Evolutionary conservation across 1,140 invertebrate genomes (phyloP), one percentile per base, ranked within the genome.

Genomic region (Microplitis demolitor): DNA sequence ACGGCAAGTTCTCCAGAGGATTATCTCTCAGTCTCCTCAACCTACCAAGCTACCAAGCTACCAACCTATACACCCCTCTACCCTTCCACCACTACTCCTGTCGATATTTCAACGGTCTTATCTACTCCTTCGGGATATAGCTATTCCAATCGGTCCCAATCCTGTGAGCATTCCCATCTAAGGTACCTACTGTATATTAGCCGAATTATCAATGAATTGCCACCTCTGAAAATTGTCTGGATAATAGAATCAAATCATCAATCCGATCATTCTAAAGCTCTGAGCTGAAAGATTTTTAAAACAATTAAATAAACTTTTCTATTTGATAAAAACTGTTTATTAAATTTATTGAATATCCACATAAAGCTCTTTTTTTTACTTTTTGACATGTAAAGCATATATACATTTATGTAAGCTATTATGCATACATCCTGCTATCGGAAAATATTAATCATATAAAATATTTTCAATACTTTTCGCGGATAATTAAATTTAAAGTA

Each of bases 51-150:
- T 9, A 45, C 39, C 39, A 9, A 45, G 24, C 24, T 45, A 45
- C 39, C 6, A 45, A 45, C 6, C 4, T 45, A 45, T 5, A 45
- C 5, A 45, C 11, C 6, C 11, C 6, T 45, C 6, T 45, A 83
- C 80, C 82, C 80, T 83, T 82, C 80, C 82, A 76, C 74, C 24
- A 24, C 39, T 45, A 45, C 11, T 75, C 66, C 77, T 81, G 81
- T 84, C 82, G 80, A 84, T 84, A 84, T 83, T 83, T 83, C 83
- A 83, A 80, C 79, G 78, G 79, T 79, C 80, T 84, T 83, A 83
- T 84, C 82, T 79, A 76, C 77, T 83, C 79, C 75, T 78, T 78
- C 73, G 74, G 78, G 78, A 82, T 80, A 45, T 45, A 79, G 76
- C 76, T 72, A 77, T 69, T 79, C 71, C 67, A 78, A 78, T 77